Percentiles rank a stretch among this genome's conserved stretches.
Conservation (phyloP, 2,797 vertebrate species). For the Peromyscus nudipes region DNA sequence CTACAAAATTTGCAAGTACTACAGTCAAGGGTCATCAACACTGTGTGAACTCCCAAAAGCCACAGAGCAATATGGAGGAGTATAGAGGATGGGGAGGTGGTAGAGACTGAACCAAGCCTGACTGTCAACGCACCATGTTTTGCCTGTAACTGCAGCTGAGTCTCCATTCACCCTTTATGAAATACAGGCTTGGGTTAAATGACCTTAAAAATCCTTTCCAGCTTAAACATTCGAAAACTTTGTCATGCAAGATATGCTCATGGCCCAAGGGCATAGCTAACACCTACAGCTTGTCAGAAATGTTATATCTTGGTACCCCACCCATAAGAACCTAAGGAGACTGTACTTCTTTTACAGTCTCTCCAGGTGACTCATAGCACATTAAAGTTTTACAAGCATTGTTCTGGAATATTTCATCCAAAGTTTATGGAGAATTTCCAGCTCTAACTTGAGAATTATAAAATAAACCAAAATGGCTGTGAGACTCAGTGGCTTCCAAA, state of each 20-base stretch:
- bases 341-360: background rate
- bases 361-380: background rate
- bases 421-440: conserved; percentile 9
- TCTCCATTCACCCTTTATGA: background rate
- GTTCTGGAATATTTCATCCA: conserved; percentile 41
- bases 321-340: background rate
- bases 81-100: too few relatives aligned
- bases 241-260: background rate
- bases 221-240: conserved; percentile 13
- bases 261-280: background rate
- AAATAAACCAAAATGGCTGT: conserved; percentile 60
- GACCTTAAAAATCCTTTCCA: conserved; percentile 17
- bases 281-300: background rate
- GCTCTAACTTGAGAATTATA: conserved; percentile 46
- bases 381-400: conserved; percentile 52
- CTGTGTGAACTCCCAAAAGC: background rate
- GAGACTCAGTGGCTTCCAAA: background rate
- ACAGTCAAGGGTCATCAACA: background rate
- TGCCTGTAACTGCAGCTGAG: background rate
- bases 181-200: background rate
- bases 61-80: too few relatives aligned
- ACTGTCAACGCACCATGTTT: background rate
- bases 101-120: background rate
- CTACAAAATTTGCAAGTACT: background rate
- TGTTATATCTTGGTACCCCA: background rate